Conservation (phyloP, 2,113 vertebrate genomes). For the Menidia beryllina region DNA sequence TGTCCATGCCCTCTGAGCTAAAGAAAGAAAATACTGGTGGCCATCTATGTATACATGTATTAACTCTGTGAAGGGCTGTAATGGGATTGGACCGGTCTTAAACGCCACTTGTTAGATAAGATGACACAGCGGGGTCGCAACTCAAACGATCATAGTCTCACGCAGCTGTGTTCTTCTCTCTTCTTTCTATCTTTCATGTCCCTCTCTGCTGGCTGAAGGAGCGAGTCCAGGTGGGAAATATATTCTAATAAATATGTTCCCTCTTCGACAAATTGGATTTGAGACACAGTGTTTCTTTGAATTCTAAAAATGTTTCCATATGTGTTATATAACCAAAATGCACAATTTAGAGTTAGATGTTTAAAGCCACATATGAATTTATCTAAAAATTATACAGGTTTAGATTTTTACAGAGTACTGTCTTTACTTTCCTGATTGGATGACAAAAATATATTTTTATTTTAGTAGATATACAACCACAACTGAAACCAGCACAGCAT, state of each 20-base stretch:
- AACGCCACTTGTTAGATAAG: conserved; percentile 27
- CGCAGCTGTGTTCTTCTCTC: conserved; percentile 9
- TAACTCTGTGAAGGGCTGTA: conserved; percentile 29
- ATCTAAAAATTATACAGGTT: too few relatives aligned
- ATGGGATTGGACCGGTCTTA: conserved; percentile 60
- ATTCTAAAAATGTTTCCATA: too few relatives aligned
- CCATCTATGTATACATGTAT: conserved; percentile 9
- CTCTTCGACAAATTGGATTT: neutral
- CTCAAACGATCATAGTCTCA: conserved; percentile 15
- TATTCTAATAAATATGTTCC: neutral
- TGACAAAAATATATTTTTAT: neutral
- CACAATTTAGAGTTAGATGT: neutral
- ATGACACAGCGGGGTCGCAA: conserved; percentile 22
- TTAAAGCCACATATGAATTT: too few relatives aligned
- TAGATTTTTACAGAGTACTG: neutral
- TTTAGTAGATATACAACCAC: neutral
- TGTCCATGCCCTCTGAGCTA: neutral
- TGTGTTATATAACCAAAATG: neutral
- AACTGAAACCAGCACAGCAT: neutral
- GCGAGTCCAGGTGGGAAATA: conserved; percentile 69
- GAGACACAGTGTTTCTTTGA: too few relatives aligned
- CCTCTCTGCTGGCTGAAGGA: conserved; percentile 60
- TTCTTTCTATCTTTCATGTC: neutral
- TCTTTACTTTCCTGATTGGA: neutral
- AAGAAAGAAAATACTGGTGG: conserved; percentile 9